Conservation (phyloP, 1,140 invertebrate species). For the Lepidostoma basale region DNA sequence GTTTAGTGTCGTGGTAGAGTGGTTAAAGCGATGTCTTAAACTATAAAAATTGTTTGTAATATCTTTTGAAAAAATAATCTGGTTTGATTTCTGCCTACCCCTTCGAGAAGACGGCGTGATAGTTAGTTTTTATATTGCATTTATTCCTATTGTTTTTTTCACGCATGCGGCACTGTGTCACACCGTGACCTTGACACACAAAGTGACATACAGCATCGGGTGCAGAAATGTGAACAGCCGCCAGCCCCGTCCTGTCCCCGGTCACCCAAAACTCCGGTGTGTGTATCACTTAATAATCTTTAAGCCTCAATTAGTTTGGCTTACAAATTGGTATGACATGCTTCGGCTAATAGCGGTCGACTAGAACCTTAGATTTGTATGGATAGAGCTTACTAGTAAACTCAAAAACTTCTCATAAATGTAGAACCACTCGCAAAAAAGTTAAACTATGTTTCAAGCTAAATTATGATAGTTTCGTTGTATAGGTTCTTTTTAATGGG, state of each 20-base stretch:
- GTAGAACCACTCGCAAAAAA: no score
- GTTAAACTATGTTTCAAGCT: neutral
- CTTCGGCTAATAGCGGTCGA: constrained; percentile 13
- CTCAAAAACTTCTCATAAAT: no score
- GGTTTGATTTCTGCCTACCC: no score
- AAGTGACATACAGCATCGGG: neutral
- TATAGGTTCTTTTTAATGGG: neutral
- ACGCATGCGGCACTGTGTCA: neutral
- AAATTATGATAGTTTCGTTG: neutral
- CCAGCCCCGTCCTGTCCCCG: neutral
- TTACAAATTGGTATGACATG: constrained; percentile 44
- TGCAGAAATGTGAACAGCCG: constrained; percentile 3
- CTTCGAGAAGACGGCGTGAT: no score
- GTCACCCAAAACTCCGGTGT: constrained; percentile 13
- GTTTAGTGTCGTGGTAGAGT: no score
- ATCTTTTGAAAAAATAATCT: no score
- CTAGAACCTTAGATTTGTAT: neutral
- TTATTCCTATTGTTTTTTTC: no score
- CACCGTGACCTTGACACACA: constrained; percentile 15
- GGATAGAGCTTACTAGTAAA: neutral
- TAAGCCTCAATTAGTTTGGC: constrained; percentile 41
- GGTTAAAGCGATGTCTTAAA: no score
- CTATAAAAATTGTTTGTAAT: no score
- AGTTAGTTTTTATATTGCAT: no score
- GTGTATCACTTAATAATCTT: constrained; percentile 35